Conservation (phyloP, 2,888 invertebrate genomes). For the Phaedon cochleariae region DNA sequence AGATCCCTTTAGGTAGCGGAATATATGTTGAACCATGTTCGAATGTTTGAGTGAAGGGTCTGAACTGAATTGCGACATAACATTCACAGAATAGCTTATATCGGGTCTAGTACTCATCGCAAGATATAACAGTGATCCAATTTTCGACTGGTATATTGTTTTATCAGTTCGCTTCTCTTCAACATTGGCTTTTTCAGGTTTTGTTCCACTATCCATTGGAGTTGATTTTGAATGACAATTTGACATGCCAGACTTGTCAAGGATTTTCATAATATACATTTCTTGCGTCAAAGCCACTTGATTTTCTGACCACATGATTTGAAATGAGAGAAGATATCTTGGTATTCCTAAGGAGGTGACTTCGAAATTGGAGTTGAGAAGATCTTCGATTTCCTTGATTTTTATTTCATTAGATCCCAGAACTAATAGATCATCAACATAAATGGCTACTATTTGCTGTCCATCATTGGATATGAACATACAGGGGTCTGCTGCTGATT, state of each 20-base stretch:
- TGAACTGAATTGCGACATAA: background rate
- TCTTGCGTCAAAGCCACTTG: background rate
- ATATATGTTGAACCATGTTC: background rate
- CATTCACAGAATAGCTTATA: background rate
- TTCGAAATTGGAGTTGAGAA: no score
- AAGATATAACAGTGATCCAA: background rate
- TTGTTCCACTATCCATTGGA: background rate
- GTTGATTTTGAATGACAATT: background rate
- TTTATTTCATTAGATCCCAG: background rate
- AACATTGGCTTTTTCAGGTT: background rate
- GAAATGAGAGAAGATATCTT: background rate
- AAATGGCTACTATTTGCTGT: background rate
- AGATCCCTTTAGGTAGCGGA: background rate
- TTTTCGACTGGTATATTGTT: background rate
- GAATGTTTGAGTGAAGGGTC: background rate
- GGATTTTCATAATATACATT: conserved; percentile 1
- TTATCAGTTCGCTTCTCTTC: background rate
- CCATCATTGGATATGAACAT: background rate
- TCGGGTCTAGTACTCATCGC: background rate
- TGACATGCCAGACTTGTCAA: background rate
- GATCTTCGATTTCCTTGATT: no score
- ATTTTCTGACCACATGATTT: background rate
- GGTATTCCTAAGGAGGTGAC: background rate
- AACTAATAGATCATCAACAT: background rate
- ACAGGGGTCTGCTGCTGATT: background rate